These are phyloP conservation scores for Drosophila paramelanica DNA, from an alignment of 2,888 invertebrate genomes.

Conservation along the genomic window DNA sequence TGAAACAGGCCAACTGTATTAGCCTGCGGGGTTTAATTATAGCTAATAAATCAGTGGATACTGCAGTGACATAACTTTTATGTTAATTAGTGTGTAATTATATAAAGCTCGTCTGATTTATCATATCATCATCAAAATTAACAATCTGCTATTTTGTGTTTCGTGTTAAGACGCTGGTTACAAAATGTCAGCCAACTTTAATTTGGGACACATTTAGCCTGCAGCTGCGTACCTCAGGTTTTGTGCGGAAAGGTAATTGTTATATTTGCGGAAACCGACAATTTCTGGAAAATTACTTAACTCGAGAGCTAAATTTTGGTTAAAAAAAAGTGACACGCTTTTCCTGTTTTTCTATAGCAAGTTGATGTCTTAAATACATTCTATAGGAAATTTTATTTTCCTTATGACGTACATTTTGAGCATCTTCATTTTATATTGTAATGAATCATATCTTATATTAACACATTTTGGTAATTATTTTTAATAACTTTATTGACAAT, in stretches of 20 bases:
- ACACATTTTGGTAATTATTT: too few relatives aligned
- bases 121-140: slow-evolving; percentile 28
- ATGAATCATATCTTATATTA: too few relatives aligned
- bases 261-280: neutral
- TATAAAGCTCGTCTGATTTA: slow-evolving; percentile 42
- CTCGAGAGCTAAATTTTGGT: neutral
- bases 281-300: neutral
- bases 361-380: too few relatives aligned
- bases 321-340: neutral
- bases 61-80: slow-evolving; percentile 47
- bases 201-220: slow-evolving; percentile 17
- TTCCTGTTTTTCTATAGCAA: too few relatives aligned
- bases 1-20: neutral
- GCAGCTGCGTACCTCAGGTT: neutral
- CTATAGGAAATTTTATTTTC: too few relatives aligned
- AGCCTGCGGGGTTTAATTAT: slow-evolving; percentile 22
- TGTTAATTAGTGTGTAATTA: slow-evolving; percentile 41
- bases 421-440: too few relatives aligned
- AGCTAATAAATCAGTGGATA: slow-evolving; percentile 30
- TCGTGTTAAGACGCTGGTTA: slow-evolving; percentile 17
- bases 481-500: too few relatives aligned
- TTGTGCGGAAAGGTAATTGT: neutral
- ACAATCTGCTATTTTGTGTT: slow-evolving; percentile 13
- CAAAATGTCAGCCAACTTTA: slow-evolving; percentile 20
- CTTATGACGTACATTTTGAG: too few relatives aligned